Base-by-base conservation (phyloP, 1,140 invertebrate species). In the Habropoda laboriosa region DNA sequence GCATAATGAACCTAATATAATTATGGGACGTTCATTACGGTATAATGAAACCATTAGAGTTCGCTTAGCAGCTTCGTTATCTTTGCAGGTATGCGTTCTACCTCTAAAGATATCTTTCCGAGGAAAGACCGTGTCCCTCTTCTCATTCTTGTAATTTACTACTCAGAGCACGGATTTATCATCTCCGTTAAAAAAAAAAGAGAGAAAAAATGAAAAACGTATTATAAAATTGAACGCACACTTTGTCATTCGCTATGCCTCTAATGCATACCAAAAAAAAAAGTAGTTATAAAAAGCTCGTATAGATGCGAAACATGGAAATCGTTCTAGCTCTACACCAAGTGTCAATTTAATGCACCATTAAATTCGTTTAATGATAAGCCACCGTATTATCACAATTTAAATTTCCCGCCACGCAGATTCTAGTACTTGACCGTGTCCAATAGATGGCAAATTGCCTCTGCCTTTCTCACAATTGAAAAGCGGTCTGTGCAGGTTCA, bases 1-100 rank as follows among this genome's bases (percentile, higher is more conserved):
- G 71, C 32, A 84, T 89, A 89, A 89, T 86, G 83, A 89, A 81
- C 53, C 81, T 83, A 89, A 89, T 88, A 89, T 89, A 87, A 89
- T 89, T 89, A 88, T 85, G 76, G 77, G 68, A 78, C 87, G 80
- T 89, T 89, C 84, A 86, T 87, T 85, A 81, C 27, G 66, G 42
- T 61, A 80, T 89, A 89, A 89, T 89, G 87, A 87, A 87, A 83
- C 80, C 81, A 88, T 89, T 88, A 89, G 80, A 82, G 79, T 79
- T 77, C 70, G 81, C 78, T 87, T 80, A 83, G 70, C 72, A 80
- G 51, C 77, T 79, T 75, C 85, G 51, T 57, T 73, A 57, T 84
- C 80, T 77, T 76, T 63, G 49, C 60, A 68, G 21, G 45, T 47
- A 68, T 49, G 16, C 24, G 24, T 13, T n/a, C 82, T 27, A 42